Evolutionary conservation across 2,113 vertebrate genomes (phyloP), one percentile per base, ranked within the genome.

Genomic region (Hemiprocne comata): DNA sequence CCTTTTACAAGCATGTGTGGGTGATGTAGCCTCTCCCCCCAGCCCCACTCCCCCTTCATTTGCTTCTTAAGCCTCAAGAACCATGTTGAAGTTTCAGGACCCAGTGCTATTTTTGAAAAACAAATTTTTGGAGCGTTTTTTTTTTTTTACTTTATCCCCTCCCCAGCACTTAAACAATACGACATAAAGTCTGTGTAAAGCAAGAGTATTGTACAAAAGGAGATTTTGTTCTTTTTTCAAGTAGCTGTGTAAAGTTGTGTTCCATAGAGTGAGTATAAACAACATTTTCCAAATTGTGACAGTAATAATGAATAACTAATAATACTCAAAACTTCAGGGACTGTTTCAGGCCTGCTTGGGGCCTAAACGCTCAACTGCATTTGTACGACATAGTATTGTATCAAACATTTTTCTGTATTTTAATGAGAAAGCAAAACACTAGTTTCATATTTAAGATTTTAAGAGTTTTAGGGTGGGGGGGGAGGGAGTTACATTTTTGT

Each of bases 361-460:
- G 98, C 98, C 98, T 98, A 98, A 97, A 97, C 98, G 98, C 98
- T 99, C 98, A 98, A 98, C 98, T 98, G 98, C 98, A 98, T 99
- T 99, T 98, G 98, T 98, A 99, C 97, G 98, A 99, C 99, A 98
- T 98, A 98, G 98, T 99, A 99, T 99, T 99, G 99, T 99, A 99
- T 98, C 97, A 95, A 98, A 97, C 98, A 97, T 98, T 98, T 98
- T 99, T 99, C 99, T 99, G 99, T 99, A 98, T 99, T 99, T 99
- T 99, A 98, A 98, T 98, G 98, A 98, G 97, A 99, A 99, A 98
- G 97, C 98, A 99, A 97, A 99, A 99, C 99, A 99, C 99, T 99
- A 99, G 99, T 99, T 99, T 99, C 99, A 98, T 99, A 99, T 98
- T 98, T 99, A 98, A 99, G 97, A 98, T 97, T 98, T 98, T 98